phyloP scores from a whole-genome alignment of 2,113 vertebrate species.

The Bothrops jararaca region DNA sequence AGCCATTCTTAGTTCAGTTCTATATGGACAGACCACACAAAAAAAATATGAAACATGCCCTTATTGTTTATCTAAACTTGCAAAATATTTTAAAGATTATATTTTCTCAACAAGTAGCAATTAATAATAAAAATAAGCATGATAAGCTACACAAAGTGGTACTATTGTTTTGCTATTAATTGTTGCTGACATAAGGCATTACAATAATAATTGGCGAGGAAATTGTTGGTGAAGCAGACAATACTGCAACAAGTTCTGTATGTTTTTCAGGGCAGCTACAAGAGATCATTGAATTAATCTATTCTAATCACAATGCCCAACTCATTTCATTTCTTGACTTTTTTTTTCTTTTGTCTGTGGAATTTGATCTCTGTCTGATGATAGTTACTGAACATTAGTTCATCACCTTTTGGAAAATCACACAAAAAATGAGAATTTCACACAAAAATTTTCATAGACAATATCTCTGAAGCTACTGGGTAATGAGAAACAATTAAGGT shows the following conservation, averaged over 20 bases:
- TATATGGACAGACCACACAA: not conserved
- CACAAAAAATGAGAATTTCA: not conserved
- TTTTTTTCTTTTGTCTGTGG: not conserved
- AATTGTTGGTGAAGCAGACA: not conserved
- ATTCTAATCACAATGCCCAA: not conserved
- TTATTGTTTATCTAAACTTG: not conserved
- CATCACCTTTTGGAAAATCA: not conserved
- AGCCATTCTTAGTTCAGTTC: conserved; percentile 1
- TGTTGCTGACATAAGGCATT: not conserved
- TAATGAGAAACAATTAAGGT: not conserved
- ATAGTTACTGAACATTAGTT: not conserved
- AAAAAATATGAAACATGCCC: not conserved
- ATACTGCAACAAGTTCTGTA: not conserved
- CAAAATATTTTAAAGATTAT: not conserved
- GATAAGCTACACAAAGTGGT: not conserved
- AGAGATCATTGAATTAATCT: not conserved
- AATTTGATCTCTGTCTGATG: not conserved
- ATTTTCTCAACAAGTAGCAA: not conserved
- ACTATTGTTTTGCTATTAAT: conserved; percentile 1
- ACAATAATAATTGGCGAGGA: not conserved
- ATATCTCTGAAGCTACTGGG: not conserved
- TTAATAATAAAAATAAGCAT: not conserved
- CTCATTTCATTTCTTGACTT: not conserved
- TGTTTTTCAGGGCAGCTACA: not conserved
- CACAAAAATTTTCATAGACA: not conserved